A percentile compares a stretch with the other conserved stretches of the same genome.
These are phyloP conservation scores for Amazona guildingii DNA, from an alignment of 2,113 vertebrate species.

Conservation along the genomic window DNA sequence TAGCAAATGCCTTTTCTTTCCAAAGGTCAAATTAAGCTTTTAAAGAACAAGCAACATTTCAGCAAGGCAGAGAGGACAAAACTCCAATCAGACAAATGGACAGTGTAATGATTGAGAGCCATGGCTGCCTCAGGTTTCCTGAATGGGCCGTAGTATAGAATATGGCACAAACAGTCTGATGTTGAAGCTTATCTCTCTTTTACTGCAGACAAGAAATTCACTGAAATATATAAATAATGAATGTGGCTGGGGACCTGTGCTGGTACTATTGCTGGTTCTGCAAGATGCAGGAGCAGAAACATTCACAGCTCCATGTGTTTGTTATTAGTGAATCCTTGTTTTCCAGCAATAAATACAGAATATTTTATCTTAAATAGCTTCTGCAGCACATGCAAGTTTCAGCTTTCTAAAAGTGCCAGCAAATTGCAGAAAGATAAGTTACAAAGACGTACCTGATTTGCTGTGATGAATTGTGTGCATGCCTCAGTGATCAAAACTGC, in stretches of 20 bases:
- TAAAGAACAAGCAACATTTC: slow-evolving; percentile 47
- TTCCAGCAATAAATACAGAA: slow-evolving; percentile 30
- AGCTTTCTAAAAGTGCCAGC: slow-evolving; percentile 43
- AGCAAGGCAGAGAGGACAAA: slow-evolving; percentile 57
- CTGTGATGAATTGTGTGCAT: slow-evolving; percentile 80
- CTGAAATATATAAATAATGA: slow-evolving; percentile 78
- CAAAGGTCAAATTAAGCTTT: slow-evolving; percentile 61
- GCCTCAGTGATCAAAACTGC: slow-evolving; percentile 77
- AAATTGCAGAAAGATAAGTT: slow-evolving; percentile 68
- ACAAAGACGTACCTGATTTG: slow-evolving; percentile 74
- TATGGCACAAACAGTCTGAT: slow-evolving; percentile 57
- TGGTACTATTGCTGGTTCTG: slow-evolving; percentile 57
- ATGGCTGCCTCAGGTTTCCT: slow-evolving; percentile 44
- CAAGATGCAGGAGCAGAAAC: slow-evolving; percentile 49
- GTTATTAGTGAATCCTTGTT: slow-evolving; percentile 55
- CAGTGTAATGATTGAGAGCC: slow-evolving; percentile 50
- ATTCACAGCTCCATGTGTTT: slow-evolving; percentile 30
- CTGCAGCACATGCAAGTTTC: slow-evolving; percentile 30
- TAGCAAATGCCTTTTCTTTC: slow-evolving; percentile 30
- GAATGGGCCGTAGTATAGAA: slow-evolving; percentile 37
- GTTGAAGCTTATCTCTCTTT: slow-evolving; percentile 66
- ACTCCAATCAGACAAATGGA: slow-evolving; percentile 63
- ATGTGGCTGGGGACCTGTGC: slow-evolving; percentile 67
- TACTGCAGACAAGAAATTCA: slow-evolving; percentile 71
- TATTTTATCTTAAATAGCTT: slow-evolving; percentile 60